Percentiles rank a stretch among this genome's conserved stretches.
These are phyloP conservation scores for Poeciliopsis turrubarensis DNA, from an alignment of 2,113 vertebrate species.

Conservation along the genomic window DNA sequence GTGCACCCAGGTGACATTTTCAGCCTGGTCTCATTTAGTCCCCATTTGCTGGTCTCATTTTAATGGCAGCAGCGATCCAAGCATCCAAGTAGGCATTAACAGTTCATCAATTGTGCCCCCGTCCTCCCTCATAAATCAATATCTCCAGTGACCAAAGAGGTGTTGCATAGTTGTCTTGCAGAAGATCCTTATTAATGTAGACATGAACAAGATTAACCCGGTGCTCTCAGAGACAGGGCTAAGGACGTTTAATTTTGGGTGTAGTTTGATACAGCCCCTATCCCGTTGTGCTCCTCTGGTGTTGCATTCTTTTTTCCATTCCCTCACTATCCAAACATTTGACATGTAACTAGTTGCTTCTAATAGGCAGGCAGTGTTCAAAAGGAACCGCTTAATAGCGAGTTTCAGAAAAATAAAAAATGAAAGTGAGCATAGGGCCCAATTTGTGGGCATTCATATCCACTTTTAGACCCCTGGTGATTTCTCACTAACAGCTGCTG, in stretches of 20 bases:
- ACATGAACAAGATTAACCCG: constrained; percentile 58
- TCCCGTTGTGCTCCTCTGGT: background rate
- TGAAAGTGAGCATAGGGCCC: constrained; percentile 74
- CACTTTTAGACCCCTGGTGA: constrained; percentile 86
- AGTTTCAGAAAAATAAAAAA: constrained; percentile 73
- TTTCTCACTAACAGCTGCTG: constrained; percentile 85
- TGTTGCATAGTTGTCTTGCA: constrained; percentile 60
- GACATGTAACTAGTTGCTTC: background rate
- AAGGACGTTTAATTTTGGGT: constrained; percentile 71
- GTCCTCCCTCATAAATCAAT: constrained; percentile 67
- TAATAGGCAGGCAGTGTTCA: constrained; percentile 6
- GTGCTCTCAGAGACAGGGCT: constrained; percentile 49
- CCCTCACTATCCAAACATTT: constrained; percentile 22
- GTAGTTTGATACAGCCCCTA: constrained; percentile 54
- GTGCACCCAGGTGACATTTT: constrained; percentile 69
- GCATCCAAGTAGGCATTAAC: constrained; percentile 65
- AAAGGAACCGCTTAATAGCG: constrained; percentile 22
- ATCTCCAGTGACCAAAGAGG: constrained; percentile 66
- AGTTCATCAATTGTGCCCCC: constrained; percentile 47
- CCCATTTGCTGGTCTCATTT: constrained; percentile 31
- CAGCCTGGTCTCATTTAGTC: constrained; percentile 59
- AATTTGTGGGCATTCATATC: constrained; percentile 70
- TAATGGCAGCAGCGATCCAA: constrained; percentile 59
- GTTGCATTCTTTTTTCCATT: constrained; percentile 30
- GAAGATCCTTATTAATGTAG: constrained; percentile 62